A percentile compares a stretch with the other conserved stretches of the same genome.
phyloP scores from a whole-genome alignment of 2,113 vertebrate genomes.

The Ramphastos sulfuratus region DNA sequence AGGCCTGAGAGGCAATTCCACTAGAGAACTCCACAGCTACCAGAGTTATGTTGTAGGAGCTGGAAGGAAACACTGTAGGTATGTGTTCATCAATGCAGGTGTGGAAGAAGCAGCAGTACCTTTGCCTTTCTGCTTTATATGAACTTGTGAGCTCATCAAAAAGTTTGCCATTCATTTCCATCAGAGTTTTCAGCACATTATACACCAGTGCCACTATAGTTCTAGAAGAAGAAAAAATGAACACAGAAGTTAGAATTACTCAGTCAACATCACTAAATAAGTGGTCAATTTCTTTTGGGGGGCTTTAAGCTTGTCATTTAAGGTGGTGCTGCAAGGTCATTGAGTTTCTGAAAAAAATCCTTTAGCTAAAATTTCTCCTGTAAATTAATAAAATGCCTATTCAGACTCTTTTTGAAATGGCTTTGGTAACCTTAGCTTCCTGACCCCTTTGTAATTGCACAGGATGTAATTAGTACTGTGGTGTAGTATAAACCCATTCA shows the following conservation, averaged over 20 bases:
- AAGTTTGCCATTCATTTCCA: constrained; percentile 97
- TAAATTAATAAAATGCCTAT: neutral
- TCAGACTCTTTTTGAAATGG: neutral
- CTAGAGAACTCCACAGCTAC: neutral
- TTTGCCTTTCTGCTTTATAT: constrained; percentile 94
- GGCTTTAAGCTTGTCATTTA: neutral
- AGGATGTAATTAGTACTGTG: neutral
- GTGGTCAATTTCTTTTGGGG: neutral
- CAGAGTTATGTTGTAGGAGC: no score
- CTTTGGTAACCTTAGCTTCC: neutral
- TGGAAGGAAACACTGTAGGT: no score
- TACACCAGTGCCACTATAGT: constrained; percentile 97
- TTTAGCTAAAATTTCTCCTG: neutral
- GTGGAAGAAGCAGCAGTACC: constrained; percentile 68
- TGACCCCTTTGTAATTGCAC: neutral
- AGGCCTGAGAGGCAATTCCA: neutral
- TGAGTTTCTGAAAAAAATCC: constrained; percentile 1
- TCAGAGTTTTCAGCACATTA: constrained; percentile 95
- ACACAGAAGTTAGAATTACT: neutral
- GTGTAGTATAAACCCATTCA: neutral
- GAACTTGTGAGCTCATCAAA: constrained; percentile 96
- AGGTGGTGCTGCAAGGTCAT: neutral
- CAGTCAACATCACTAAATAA: neutral
- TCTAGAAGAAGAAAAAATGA: constrained; percentile 70
- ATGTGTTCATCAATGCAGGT: no score